Base-by-base conservation (phyloP, 2,113 vertebrate species). In the Nothoprocta pentlandii region DNA sequence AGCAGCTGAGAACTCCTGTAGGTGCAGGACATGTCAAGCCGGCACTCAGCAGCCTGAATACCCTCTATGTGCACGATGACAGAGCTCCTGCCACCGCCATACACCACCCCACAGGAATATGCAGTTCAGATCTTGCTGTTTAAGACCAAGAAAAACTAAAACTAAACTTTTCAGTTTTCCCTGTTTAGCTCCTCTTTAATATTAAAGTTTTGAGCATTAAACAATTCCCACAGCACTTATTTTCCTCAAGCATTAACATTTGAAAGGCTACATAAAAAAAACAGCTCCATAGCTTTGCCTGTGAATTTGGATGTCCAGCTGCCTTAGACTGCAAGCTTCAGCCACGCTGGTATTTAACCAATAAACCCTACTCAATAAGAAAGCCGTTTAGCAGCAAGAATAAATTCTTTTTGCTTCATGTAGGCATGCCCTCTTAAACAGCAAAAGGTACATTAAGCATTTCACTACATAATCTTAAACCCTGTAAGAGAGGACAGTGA, bases 311-410 rank as follows among this genome's bases (percentile, higher is more conserved):
- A 22, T 10, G 20, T 51, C 69, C 63, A 47, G 2, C 12, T 44
- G 22, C 53, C 32, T 17, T 2, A 12, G 46, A 30, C 36, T 26
- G 62, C 51, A 77, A 88, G 32, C 16, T n/a, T 47, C 17, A 53
- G 39, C 51, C 14, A 13, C 12, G 17, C 20, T 44, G 30, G 5
- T 2, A 9, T 26, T 16, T 41, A 22, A 15, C 22, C 58, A n/a
- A 8, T 1, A 32, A 2, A 14, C 10, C 7, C 7, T 23, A 7
- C 39, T 10, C 36, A 61, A 46, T 1, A 41, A 0, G 2, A 32
- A 63, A 82, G 16, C 42, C 28, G 25, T 21, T 32, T 20, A 53
- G 30, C n/a, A 69, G 0, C 10, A 17, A 41, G 5, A n/a, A 2
- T 2, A 8, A 19, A 17, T 17, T 75, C 23, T 34, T 70, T 59